Evolutionary conservation across 2,888 invertebrate species (phyloP).

Genomic region (Tachina fera): DNA sequence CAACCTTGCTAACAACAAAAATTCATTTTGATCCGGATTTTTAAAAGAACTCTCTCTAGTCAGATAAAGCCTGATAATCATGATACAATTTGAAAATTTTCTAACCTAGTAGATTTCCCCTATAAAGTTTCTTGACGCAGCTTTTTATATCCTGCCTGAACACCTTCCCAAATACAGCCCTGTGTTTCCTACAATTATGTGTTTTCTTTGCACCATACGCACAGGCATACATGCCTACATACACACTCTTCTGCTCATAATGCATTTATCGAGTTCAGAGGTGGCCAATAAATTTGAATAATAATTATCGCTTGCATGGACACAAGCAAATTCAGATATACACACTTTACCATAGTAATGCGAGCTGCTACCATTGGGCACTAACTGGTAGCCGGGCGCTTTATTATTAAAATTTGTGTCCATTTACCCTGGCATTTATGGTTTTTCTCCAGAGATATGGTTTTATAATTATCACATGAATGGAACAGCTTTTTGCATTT

Average conservation of each 20-base stretch:
- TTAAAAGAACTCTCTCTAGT: too few species aligned
- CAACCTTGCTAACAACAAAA: too few species aligned
- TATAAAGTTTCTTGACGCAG: neutral
- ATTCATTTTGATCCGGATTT: too few species aligned
- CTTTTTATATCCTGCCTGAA: neutral
- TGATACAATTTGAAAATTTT: neutral
- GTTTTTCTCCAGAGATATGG: constrained; percentile 50
- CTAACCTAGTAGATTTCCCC: neutral
- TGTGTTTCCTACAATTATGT: constrained; percentile 11
- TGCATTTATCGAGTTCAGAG: constrained; percentile 81
- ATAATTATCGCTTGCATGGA: constrained; percentile 79
- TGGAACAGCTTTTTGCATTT: constrained; percentile 27
- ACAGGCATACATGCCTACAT: neutral
- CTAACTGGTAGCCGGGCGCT: constrained; percentile 12
- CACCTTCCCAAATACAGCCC: neutral
- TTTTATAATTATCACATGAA: constrained; percentile 67
- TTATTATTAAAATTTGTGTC: constrained; percentile 46
- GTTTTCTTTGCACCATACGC: neutral
- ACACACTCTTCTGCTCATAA: constrained; percentile 75
- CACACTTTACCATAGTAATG: neutral
- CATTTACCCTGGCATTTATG: constrained; percentile 49
- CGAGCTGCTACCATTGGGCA: constrained; percentile 19
- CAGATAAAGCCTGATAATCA: too few species aligned
- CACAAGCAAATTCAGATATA: constrained; percentile 17
- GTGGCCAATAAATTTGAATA: constrained; percentile 82